Percentiles rank a stretch among this genome's conserved stretches.
Evolutionary conservation across 2,113 vertebrate species (phyloP).

Genomic region (Tapirus terrestris): DNA sequence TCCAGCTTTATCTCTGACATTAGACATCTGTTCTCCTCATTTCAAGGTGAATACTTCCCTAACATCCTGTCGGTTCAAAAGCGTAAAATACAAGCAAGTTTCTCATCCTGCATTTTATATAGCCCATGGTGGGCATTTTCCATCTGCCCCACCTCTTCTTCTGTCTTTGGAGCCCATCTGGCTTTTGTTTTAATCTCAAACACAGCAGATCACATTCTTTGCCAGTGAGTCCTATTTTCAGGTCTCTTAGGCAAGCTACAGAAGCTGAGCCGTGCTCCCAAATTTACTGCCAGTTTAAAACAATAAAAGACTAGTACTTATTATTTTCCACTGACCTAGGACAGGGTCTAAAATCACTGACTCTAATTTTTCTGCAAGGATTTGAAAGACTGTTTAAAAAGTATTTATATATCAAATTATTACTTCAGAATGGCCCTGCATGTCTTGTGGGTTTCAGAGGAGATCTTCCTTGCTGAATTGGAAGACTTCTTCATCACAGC

Average conservation of each 20-base stretch:
- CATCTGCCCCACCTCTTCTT: slow-evolving; percentile 71
- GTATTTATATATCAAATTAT: not conserved
- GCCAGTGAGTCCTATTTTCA: slow-evolving; percentile 76
- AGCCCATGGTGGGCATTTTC: slow-evolving; percentile 65
- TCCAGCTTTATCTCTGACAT: not conserved
- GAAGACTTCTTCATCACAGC: not conserved
- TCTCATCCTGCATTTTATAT: slow-evolving; percentile 69
- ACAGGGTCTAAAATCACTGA: slow-evolving; percentile 7
- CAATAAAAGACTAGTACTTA: slow-evolving; percentile 49
- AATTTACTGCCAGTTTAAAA: slow-evolving; percentile 60
- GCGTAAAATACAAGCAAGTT: slow-evolving; percentile 22
- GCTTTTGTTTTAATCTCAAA: slow-evolving; percentile 81
- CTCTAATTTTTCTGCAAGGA: slow-evolving; percentile 30
- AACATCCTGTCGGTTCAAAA: slow-evolving; percentile 34
- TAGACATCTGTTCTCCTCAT: not conserved
- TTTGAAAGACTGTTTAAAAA: slow-evolving; percentile 25
- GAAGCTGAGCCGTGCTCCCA: slow-evolving; percentile 49
- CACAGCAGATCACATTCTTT: slow-evolving; percentile 77
- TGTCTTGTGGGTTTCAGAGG: not conserved
- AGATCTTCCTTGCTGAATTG: not conserved
- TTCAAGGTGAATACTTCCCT: not conserved
- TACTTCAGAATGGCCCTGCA: not conserved
- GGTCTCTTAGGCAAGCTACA: slow-evolving; percentile 57
- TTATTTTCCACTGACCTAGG: slow-evolving; percentile 50
- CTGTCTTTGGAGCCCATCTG: slow-evolving; percentile 77